These are phyloP conservation scores for Prinia subflava DNA, from an alignment of 2,113 vertebrate genomes.

Conservation along the genomic window DNA sequence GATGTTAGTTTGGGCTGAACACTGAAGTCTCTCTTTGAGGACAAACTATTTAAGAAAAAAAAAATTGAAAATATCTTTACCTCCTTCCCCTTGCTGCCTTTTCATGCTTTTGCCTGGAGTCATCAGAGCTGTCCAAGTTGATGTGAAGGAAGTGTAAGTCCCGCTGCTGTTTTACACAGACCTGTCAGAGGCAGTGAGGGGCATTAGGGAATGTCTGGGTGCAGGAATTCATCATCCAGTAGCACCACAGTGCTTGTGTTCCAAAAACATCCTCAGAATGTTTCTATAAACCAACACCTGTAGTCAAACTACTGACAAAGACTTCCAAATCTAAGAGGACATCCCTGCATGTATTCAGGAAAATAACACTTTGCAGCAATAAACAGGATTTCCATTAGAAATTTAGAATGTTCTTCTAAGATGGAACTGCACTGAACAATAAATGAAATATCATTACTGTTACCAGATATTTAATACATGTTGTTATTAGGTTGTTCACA, in stretches of 20 bases:
- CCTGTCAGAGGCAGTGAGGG: slow-evolving; percentile 67
- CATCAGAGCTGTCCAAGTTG: slow-evolving; percentile 77
- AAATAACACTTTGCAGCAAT: neutral
- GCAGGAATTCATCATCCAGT: neutral
- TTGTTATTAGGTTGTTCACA: neutral
- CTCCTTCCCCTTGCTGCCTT: slow-evolving; percentile 47
- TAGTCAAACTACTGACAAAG: neutral
- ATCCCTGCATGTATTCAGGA: neutral
- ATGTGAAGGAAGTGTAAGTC: slow-evolving; percentile 84
- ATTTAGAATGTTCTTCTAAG: neutral
- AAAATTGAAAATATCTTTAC: slow-evolving; percentile 44
- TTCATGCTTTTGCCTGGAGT: slow-evolving; percentile 62
- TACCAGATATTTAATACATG: neutral
- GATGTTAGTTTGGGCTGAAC: neutral
- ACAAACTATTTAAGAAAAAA: neutral
- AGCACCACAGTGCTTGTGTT: neutral
- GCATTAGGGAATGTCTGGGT: neutral
- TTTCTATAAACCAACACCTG: neutral
- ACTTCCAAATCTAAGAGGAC: neutral
- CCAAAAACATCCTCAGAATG: neutral
- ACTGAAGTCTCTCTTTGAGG: neutral
- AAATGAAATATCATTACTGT: neutral
- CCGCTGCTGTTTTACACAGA: slow-evolving; percentile 83
- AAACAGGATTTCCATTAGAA: neutral
- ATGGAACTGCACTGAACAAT: neutral